Evolutionary conservation across 2,888 invertebrate species (phyloP).

Genomic region (Dichetophora obliterata): DNA sequence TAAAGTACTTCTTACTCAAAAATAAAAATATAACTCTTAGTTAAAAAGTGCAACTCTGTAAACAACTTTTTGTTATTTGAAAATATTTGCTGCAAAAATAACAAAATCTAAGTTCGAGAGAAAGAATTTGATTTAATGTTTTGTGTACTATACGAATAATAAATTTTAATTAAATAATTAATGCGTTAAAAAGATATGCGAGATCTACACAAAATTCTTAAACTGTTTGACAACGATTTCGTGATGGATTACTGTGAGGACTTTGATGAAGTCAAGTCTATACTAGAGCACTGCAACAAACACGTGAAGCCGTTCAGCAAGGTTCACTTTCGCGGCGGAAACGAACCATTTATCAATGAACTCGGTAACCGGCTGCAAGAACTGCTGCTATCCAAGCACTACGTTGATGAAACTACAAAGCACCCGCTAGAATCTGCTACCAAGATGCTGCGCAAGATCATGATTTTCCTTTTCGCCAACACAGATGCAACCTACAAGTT

Average conservation of each 20-base stretch:
- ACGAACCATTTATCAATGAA: slow-evolving; percentile 58
- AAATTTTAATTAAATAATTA: too few relatives aligned
- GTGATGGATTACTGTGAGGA: slow-evolving; percentile 62
- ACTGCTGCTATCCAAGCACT: slow-evolving; percentile 47
- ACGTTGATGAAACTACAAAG: slow-evolving; percentile 48
- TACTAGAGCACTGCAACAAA: slow-evolving; percentile 58
- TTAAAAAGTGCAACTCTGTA: too few relatives aligned
- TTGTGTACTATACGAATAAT: too few relatives aligned
- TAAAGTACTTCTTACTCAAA: too few relatives aligned
- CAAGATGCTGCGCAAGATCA: slow-evolving; percentile 56
- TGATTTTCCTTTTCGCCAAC: slow-evolving; percentile 60
- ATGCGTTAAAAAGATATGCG: slow-evolving; percentile 50
- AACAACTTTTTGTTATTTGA: too few relatives aligned
- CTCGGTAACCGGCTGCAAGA: slow-evolving; percentile 53
- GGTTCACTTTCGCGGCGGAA: slow-evolving; percentile 60
- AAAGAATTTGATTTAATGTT: too few relatives aligned
- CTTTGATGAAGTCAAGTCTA: slow-evolving; percentile 59
- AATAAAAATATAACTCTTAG: too few relatives aligned
- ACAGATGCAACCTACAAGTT: slow-evolving; percentile 60
- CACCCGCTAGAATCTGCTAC: slow-evolving; percentile 45
- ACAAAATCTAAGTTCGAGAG: too few relatives aligned
- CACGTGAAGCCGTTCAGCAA: slow-evolving; percentile 58
- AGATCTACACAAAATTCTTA: slow-evolving; percentile 55
- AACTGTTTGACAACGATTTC: slow-evolving; percentile 51
- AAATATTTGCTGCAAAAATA: too few relatives aligned